phyloP scores from a whole-genome alignment of 2,113 vertebrate genomes.

The Spilogale gracilis region DNA sequence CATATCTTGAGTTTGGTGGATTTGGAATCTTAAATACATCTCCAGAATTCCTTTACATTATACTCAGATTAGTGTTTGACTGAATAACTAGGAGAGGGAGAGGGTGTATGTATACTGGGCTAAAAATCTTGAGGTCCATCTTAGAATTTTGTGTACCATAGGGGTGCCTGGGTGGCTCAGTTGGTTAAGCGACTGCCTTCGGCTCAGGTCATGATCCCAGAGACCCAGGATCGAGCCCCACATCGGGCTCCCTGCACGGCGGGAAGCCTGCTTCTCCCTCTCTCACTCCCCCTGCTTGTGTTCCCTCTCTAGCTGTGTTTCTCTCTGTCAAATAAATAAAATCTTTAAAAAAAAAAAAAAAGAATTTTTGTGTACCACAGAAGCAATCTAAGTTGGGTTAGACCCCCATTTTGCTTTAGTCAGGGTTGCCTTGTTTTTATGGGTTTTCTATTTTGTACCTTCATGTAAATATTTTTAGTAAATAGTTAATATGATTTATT shows the following conservation, averaged over 20 bases:
- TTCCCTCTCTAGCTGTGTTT: too few species aligned
- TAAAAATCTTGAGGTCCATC: background rate
- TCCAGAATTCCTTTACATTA: background rate
- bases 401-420: background rate
- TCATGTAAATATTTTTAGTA: background rate
- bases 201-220: too few species aligned
- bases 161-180: too few species aligned
- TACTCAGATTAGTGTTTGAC: background rate
- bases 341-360: too few species aligned
- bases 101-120: too few species aligned
- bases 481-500: background rate
- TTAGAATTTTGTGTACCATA: background rate
- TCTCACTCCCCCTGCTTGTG: too few species aligned
- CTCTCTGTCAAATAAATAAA: too few species aligned
- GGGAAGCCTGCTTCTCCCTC: too few species aligned
- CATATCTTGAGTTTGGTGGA: background rate
- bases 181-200: too few species aligned
- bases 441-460: background rate
- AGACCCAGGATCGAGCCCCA: too few species aligned
- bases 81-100: background rate
- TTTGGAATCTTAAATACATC: background rate
- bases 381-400: background rate
- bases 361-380: background rate
- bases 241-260: too few species aligned
- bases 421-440: background rate